phyloP scores from a whole-genome alignment of 2,113 vertebrate genomes.

The Brachionichthys hirsutus region DNA sequence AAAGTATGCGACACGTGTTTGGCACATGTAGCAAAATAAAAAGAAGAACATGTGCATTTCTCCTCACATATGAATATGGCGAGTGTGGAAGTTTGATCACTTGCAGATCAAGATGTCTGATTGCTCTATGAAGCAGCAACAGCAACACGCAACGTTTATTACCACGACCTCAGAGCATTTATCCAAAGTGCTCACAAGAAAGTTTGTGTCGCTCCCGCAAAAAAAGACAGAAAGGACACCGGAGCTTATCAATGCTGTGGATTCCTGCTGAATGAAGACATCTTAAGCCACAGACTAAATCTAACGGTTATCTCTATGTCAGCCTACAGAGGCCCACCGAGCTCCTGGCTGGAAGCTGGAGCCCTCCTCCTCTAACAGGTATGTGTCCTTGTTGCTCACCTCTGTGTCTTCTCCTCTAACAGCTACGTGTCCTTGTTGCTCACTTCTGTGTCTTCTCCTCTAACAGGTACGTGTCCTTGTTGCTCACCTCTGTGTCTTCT shows the following conservation, averaged over 20 bases:
- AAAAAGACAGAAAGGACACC: background rate
- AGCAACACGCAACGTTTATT: constrained; percentile 5
- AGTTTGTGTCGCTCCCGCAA: constrained; percentile 7
- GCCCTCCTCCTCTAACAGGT: too few relatives aligned
- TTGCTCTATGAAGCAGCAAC: constrained; percentile 15
- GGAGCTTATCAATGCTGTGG: background rate
- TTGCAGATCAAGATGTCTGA: constrained; percentile 15
- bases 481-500: too few relatives aligned
- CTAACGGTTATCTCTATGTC: too few relatives aligned
- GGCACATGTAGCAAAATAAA: constrained; percentile 41
- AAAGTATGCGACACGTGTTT: constrained; percentile 41
- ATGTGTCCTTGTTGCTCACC: too few relatives aligned
- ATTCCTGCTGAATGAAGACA: background rate
- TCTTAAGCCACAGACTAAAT: too few relatives aligned
- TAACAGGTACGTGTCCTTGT: too few relatives aligned
- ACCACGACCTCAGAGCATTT: constrained; percentile 8
- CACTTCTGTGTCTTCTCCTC: too few relatives aligned
- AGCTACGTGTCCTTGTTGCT: too few relatives aligned
- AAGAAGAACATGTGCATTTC: constrained; percentile 26
- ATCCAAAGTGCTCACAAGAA: constrained; percentile 1
- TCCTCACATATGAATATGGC: constrained; percentile 28
- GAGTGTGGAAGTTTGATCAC: constrained; percentile 46
- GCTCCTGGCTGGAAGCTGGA: too few relatives aligned
- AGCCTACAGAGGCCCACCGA: too few relatives aligned
- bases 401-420: too few relatives aligned